These are phyloP conservation scores for Oxycera nigricornis DNA, from an alignment of 2,888 invertebrate species.

Conservation along the genomic window DNA sequence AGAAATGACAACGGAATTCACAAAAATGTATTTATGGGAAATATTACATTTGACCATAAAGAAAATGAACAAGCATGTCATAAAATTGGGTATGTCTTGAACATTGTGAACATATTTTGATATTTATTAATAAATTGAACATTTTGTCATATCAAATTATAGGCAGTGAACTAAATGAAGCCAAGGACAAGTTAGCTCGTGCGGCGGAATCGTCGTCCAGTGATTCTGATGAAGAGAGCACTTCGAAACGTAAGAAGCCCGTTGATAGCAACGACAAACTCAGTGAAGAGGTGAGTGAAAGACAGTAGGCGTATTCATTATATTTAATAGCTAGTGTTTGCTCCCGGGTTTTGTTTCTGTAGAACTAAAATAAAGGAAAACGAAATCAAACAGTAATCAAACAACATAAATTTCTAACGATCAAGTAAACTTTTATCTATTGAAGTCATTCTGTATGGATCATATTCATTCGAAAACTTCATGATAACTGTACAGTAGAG, in stretches of 20 bases:
- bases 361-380: no score
- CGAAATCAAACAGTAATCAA: no score
- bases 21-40: conserved; percentile 96
- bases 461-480: no score
- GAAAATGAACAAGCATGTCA: conserved; percentile 96
- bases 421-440: no score
- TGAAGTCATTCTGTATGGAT: no score
- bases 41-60: conserved; percentile 93
- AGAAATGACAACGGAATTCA: conserved; percentile 90
- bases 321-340: no score
- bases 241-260: conserved; percentile 63
- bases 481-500: no score
- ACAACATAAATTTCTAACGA: no score
- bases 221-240: conserved; percentile 78
- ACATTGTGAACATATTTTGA: background rate
- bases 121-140: background rate
- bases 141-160: conserved; percentile 9
- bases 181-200: conserved; percentile 84
- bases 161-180: conserved; percentile 81
- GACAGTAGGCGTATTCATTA: no score
- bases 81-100: conserved; percentile 71
- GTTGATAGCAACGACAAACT: conserved; percentile 66
- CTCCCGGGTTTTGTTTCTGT: no score
- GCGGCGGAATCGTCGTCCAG: conserved; percentile 84
- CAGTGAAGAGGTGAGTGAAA: conserved; percentile 66